These are phyloP conservation scores for Stratiolaelaps scimitus DNA, from an alignment of 1,140 invertebrate species.

Conservation along the genomic window DNA sequence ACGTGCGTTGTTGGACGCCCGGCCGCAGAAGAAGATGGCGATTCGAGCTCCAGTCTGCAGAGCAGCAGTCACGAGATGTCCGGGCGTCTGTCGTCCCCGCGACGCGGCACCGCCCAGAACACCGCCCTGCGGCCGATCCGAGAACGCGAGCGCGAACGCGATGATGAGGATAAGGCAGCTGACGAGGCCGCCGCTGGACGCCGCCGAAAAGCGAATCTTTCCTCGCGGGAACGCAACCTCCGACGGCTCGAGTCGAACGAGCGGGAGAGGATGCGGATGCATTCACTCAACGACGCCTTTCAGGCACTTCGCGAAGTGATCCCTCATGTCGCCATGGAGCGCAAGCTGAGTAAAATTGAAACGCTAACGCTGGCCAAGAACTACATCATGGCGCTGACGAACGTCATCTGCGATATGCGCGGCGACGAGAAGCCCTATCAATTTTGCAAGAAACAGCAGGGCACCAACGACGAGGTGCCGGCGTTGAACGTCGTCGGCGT, in stretches of 20 bases:
- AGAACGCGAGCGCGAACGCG: constrained; percentile 10
- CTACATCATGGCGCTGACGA: constrained; percentile 76
- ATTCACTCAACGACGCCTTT: constrained; percentile 73
- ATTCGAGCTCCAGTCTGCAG: constrained; percentile 19
- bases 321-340: constrained; percentile 69
- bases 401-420: constrained; percentile 67
- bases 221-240: constrained; percentile 63
- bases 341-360: constrained; percentile 69
- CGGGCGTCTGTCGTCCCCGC: constrained; percentile 9
- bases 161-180: constrained; percentile 25
- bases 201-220: constrained; percentile 55
- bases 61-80: constrained; percentile 16
- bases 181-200: constrained; percentile 37
- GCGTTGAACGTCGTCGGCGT: constrained; percentile 17
- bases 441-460: constrained; percentile 32
- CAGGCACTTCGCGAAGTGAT: constrained; percentile 73
- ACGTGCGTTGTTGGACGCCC: too few species aligned
- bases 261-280: constrained; percentile 72
- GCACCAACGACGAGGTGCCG: constrained; percentile 9
- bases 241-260: constrained; percentile 72
- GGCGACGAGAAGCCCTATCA: constrained; percentile 53
- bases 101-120: background rate
- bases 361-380: constrained; percentile 73
- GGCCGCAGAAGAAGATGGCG: constrained; percentile 26
- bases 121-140: background rate